Conservation (phyloP, 2,888 invertebrate species). For the Drosophila pegasa region DNA sequence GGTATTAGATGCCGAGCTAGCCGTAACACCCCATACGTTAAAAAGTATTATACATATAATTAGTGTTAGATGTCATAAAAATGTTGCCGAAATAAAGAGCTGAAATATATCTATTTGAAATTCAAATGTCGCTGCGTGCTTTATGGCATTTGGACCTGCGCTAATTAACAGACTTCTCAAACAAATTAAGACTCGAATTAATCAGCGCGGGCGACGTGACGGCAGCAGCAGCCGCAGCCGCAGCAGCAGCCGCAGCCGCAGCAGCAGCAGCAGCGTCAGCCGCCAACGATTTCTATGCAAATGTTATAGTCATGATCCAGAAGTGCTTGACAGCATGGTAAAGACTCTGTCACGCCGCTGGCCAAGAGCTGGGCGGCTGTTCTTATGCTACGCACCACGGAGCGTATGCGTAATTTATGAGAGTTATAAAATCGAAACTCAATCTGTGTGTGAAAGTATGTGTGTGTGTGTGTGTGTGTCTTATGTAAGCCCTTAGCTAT, state of each 20-base stretch:
- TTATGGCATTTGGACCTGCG: conserved; percentile 30
- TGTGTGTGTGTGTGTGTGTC: neutral
- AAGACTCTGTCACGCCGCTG: conserved; percentile 18
- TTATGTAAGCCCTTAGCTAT: conserved; percentile 36
- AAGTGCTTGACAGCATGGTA: conserved; percentile 15
- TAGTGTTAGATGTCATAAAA: conserved; percentile 55
- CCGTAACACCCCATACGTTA: conserved; percentile 37
- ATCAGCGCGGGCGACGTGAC: conserved; percentile 19
- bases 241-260: conserved; percentile 5
- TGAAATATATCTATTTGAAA: conserved; percentile 46
- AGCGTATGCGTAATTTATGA: conserved; percentile 69
- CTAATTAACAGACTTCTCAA: conserved; percentile 64
- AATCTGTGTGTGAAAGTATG: neutral
- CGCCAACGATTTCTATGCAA: conserved; percentile 22
- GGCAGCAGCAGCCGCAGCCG: conserved; percentile 3
- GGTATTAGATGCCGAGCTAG: too few species aligned
- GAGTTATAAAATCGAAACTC: conserved; percentile 17
- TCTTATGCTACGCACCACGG: conserved; percentile 10
- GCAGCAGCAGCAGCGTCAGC: too few species aligned
- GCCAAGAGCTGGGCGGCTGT: conserved; percentile 7
- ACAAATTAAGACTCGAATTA: conserved; percentile 45
- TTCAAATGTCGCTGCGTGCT: conserved; percentile 55
- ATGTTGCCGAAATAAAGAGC: conserved; percentile 36
- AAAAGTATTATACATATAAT: conserved; percentile 52
- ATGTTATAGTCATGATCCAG: conserved; percentile 8